Evolutionary conservation across 2,797 vertebrate species (phyloP).

Genomic region (Graptemys geographica): DNA sequence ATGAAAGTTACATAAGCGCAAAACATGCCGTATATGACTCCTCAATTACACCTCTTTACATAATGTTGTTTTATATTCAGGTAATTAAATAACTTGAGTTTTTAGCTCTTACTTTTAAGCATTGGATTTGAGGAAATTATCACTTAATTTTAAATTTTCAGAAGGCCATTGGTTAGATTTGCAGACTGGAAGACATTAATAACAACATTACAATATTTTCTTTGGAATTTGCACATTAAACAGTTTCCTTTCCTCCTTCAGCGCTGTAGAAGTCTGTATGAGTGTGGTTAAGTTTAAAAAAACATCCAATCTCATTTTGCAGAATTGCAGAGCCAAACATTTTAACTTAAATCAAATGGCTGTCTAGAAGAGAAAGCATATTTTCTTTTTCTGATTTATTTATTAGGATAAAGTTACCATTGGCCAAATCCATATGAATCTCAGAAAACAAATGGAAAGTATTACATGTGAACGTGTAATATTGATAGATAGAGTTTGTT

Average conservation of each 20-base stretch:
- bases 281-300: conserved; percentile 58
- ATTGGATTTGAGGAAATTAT: conserved; percentile 57
- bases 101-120: conserved; percentile 34
- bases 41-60: neutral
- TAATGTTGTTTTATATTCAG: neutral
- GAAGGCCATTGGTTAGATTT: conserved; percentile 46
- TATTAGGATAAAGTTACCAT: conserved; percentile 35
- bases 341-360: conserved; percentile 63
- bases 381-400: conserved; percentile 37
- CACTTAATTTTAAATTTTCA: conserved; percentile 60
- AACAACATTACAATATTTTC: conserved; percentile 59
- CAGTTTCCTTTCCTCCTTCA: conserved; percentile 53
- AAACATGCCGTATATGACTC: neutral
- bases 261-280: conserved; percentile 39
- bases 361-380: conserved; percentile 25
- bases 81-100: neutral
- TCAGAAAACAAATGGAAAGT: conserved; percentile 31
- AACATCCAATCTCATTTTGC: conserved; percentile 38
- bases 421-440: neutral
- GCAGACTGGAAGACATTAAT: conserved; percentile 58
- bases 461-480: neutral
- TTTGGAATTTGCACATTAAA: conserved; percentile 64
- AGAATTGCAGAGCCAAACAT: conserved; percentile 57
- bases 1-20: neutral
- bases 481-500: neutral